A percentile compares a stretch with the other conserved stretches of the same genome.
phyloP scores from a whole-genome alignment of 2,113 vertebrate genomes.

The Cyphomyrus plagiostoma region DNA sequence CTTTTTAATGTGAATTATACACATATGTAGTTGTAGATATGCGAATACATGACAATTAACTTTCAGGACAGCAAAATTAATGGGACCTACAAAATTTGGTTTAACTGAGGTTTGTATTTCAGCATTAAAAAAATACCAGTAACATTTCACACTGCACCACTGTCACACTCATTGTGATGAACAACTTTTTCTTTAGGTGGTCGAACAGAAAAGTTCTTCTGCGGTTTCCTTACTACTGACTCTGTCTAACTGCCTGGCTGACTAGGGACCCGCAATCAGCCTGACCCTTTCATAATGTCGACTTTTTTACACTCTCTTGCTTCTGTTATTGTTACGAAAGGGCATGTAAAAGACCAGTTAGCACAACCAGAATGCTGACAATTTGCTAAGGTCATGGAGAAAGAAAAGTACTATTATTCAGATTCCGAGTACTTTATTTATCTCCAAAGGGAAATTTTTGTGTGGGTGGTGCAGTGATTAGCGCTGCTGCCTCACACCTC shows the following conservation, averaged over 20 bases:
- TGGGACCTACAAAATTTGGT: background rate
- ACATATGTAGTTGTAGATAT: background rate
- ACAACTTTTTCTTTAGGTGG: background rate
- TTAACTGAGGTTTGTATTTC: background rate
- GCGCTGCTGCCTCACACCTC: background rate
- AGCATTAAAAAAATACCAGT: background rate
- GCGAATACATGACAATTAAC: background rate
- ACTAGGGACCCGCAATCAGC: background rate
- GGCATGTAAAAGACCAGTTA: background rate
- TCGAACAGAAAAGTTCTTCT: background rate
- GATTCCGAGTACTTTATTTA: background rate
- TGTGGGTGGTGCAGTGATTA: background rate
- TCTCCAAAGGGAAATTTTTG: background rate
- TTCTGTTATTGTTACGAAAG: background rate
- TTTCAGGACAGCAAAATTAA: background rate
- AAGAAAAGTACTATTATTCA: background rate
- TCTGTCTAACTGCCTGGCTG: background rate
- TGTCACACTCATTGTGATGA: background rate
- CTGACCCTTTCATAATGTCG: background rate
- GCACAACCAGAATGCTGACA: background rate
- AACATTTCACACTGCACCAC: background rate
- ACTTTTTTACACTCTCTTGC: background rate
- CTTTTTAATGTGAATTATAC: background rate
- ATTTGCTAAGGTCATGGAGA: background rate
- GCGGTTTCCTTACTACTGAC: background rate